phyloP scores from a whole-genome alignment of 2,888 invertebrate genomes.

The Linnaemya vulpina region DNA sequence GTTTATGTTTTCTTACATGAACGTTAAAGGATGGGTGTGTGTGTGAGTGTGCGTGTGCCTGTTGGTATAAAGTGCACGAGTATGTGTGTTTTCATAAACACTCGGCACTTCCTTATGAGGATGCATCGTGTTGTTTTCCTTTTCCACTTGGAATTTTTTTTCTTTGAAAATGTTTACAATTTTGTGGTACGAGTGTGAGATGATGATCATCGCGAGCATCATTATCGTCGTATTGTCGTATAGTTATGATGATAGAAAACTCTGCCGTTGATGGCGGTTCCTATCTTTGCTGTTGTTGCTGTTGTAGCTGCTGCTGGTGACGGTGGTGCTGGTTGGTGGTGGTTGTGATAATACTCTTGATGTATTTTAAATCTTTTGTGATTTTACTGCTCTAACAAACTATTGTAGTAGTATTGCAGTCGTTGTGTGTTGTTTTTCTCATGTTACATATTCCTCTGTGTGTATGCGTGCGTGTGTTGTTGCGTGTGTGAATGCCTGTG shows the following conservation, averaged over 20 bases:
- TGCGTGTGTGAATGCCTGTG: too few relatives aligned
- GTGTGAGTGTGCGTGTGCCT: conserved; percentile 6
- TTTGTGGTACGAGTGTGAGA: conserved; percentile 37
- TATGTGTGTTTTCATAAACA: background rate
- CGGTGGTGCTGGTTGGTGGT: background rate
- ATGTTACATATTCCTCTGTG: background rate
- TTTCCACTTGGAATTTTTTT: conserved; percentile 41
- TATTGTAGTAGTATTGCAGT: conserved; percentile 8
- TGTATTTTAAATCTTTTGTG: conserved; percentile 48
- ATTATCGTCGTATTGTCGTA: background rate
- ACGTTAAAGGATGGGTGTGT: background rate
- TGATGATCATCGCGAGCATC: background rate
- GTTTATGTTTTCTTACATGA: conserved; percentile 18
- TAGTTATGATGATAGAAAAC: conserved; percentile 1
- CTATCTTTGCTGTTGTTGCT: background rate
- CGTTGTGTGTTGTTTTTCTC: background rate
- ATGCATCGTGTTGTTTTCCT: conserved; percentile 20
- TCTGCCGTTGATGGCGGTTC: background rate
- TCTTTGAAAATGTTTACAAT: conserved; percentile 47
- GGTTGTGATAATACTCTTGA: conserved; percentile 32
- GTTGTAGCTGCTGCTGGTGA: background rate
- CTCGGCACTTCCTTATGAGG: conserved; percentile 1
- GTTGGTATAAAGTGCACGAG: background rate
- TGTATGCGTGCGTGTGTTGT: conserved; percentile 39
- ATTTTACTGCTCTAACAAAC: conserved; percentile 17